Conservation (phyloP, 2,113 vertebrate genomes). For the Ptilorrhoa leucosticta region DNA sequence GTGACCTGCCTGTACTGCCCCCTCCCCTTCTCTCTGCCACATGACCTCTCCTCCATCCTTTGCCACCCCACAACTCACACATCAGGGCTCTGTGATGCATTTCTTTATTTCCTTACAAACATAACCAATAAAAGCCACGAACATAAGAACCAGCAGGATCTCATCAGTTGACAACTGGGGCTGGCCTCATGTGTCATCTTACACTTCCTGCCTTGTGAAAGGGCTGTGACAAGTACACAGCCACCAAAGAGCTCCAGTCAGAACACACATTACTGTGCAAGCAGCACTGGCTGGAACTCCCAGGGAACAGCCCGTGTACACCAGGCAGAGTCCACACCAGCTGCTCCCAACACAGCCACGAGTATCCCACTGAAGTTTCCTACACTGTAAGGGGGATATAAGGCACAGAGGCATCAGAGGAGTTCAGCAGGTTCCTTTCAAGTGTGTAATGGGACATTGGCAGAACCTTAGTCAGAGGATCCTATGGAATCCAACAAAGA, state of each 20-base stretch:
- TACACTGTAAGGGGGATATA: not conserved
- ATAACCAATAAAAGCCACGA: not conserved
- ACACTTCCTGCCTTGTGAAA: not conserved
- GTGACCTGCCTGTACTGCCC: not conserved
- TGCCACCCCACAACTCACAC: not conserved
- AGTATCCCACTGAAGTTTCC: not conserved
- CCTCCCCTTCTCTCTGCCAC: not conserved
- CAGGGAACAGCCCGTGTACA: not conserved
- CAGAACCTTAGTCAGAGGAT: not conserved
- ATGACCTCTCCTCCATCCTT: not conserved
- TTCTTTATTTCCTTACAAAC: not conserved
- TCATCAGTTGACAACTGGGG: not conserved
- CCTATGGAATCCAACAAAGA: not conserved
- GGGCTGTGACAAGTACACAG: not conserved
- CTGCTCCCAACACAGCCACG: fast-evolving
- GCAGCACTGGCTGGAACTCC: not conserved
- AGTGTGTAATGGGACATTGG: fast-evolving
- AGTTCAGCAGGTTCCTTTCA: not conserved
- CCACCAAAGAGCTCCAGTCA: not conserved
- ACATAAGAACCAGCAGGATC: not conserved
- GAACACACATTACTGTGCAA: not conserved
- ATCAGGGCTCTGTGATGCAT: not conserved
- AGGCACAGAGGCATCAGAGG: not conserved
- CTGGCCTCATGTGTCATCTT: not conserved
- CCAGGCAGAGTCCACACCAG: not conserved